Conservation (phyloP, 2,113 vertebrate genomes). For the Oncorhynchus kisutch region DNA sequence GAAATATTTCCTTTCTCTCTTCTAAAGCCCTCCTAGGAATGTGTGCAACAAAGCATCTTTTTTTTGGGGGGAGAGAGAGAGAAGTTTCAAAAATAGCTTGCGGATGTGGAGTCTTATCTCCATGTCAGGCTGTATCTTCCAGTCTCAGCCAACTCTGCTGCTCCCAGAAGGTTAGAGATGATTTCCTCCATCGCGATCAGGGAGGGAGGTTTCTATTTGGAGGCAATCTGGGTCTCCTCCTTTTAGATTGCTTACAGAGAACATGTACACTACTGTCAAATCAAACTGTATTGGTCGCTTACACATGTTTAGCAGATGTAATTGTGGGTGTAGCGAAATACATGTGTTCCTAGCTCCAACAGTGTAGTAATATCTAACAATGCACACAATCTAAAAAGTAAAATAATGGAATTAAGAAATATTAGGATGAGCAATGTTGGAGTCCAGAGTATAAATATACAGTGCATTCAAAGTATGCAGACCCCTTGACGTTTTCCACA, state of each 20-base stretch:
- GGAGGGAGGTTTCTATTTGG: background rate
- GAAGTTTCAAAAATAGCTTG: constrained; percentile 60
- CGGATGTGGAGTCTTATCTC: constrained; percentile 35
- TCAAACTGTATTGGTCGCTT: background rate
- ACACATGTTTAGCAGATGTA: background rate
- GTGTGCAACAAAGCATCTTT: constrained; percentile 32
- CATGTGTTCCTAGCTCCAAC: no score
- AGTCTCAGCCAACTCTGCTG: constrained; percentile 19
- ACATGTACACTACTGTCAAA: background rate
- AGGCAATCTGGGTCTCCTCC: background rate
- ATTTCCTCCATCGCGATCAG: constrained; percentile 1
- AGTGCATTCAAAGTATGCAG: no score
- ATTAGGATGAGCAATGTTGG: no score
- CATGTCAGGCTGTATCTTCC: constrained; percentile 40
- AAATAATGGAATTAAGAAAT: no score
- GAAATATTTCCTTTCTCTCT: constrained; percentile 35
- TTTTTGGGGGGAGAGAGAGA: constrained; percentile 25
- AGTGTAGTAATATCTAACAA: no score
- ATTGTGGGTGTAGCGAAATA: background rate
- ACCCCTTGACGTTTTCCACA: no score
- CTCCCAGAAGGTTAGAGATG: constrained; percentile 18
- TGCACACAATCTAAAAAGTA: no score
- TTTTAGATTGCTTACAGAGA: background rate
- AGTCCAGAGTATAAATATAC: no score
- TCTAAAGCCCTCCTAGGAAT: constrained; percentile 39